Conservation (phyloP, 2,113 vertebrate species). For the Leuciscus idus region DNA sequence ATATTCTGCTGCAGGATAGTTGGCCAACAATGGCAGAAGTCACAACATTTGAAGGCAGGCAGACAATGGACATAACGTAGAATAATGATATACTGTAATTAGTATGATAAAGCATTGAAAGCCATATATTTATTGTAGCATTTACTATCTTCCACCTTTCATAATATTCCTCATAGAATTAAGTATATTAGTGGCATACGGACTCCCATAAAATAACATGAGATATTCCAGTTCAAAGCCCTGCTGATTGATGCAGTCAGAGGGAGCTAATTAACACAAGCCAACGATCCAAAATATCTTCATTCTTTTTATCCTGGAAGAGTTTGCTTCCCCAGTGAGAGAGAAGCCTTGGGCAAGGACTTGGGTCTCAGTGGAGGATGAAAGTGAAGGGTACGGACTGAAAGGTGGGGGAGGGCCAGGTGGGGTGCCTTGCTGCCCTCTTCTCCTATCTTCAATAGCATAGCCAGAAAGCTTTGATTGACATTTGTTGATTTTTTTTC, state of each 20-base stretch:
- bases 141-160: not conserved
- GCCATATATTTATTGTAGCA: not conserved
- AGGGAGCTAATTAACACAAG: constrained; percentile 59
- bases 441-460: constrained; percentile 49
- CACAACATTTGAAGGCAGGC: not conserved
- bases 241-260: constrained; percentile 43
- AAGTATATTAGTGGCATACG: not conserved
- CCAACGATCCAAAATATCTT: constrained; percentile 55
- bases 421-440: constrained; percentile 27
- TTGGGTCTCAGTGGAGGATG: constrained; percentile 55
- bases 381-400: constrained; percentile 55
- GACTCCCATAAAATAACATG: not conserved
- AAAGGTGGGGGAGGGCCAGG: constrained; percentile 52
- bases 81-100: not conserved
- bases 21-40: not conserved
- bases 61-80: not conserved
- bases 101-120: not conserved
- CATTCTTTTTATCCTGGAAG: constrained; percentile 56
- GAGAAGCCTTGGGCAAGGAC: constrained; percentile 58
- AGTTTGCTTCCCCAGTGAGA: constrained; percentile 41
- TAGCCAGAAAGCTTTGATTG: constrained; percentile 64
- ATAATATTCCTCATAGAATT: constrained; percentile 19
- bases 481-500: constrained; percentile 67
- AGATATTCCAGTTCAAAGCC: constrained; percentile 41
- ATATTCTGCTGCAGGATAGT: not conserved